These are phyloP conservation scores for Ophioninae sp. DNA, from an alignment of 2,888 invertebrate species.

Conservation along the genomic window DNA sequence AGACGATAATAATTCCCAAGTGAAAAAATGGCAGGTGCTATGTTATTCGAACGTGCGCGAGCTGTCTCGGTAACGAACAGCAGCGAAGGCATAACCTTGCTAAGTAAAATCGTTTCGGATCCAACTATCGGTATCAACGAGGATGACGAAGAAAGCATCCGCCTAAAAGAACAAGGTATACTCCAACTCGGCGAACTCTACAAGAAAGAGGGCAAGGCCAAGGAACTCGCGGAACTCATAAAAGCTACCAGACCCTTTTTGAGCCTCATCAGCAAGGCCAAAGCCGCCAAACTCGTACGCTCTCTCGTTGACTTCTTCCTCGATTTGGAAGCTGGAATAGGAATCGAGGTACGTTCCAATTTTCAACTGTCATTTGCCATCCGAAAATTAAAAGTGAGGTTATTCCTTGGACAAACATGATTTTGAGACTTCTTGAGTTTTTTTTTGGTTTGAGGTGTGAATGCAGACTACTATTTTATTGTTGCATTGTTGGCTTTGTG, in stretches of 20 bases:
- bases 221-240: slow-evolving; percentile 95
- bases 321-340: slow-evolving; percentile 97
- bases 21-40: slow-evolving; percentile 91
- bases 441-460: too few species aligned
- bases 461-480: too few species aligned
- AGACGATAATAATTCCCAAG: not conserved
- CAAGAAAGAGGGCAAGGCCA: slow-evolving; percentile 96
- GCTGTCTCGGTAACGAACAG: slow-evolving; percentile 88
- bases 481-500: too few species aligned
- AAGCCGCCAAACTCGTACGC: slow-evolving; percentile 98
- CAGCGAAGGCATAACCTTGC: slow-evolving; percentile 88
- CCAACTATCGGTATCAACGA: slow-evolving; percentile 89
- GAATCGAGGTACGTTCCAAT: slow-evolving; percentile 88
- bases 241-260: slow-evolving; percentile 97
- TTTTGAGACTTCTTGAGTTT: too few species aligned
- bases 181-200: slow-evolving; percentile 95
- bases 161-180: slow-evolving; percentile 96
- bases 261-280: slow-evolving; percentile 97
- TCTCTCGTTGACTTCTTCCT: slow-evolving; percentile 98
- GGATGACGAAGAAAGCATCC: slow-evolving; percentile 95
- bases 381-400: not conserved
- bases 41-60: slow-evolving; percentile 93
- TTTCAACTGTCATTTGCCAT: not conserved
- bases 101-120: slow-evolving; percentile 90
- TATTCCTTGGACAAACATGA: not conserved